Conservation (phyloP, 2,113 vertebrate genomes). For the Nannospalax galili region DNA sequence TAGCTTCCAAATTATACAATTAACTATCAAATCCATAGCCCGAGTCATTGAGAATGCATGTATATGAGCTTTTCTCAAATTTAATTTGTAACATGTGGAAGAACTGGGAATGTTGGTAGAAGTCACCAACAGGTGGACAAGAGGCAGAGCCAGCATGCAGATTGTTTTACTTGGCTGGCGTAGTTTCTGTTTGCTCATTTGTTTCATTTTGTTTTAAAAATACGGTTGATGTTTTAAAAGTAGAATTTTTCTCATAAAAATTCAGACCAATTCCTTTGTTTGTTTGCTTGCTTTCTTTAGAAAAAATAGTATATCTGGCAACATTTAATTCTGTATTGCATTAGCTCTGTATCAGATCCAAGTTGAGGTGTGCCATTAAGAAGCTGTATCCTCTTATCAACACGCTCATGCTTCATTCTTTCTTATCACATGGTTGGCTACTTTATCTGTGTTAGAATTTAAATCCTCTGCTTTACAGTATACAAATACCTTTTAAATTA, state of each 20-base stretch:
- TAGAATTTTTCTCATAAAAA: not conserved
- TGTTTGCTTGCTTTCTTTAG: not conserved
- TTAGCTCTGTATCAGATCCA: not conserved
- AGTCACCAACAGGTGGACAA: constrained; percentile 4
- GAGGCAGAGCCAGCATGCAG: not conserved
- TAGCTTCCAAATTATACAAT: not conserved
- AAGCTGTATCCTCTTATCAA: not conserved
- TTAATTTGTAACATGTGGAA: constrained; percentile 14
- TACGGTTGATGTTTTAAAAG: constrained; percentile 45
- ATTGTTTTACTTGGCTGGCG: not conserved
- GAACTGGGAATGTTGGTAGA: not conserved
- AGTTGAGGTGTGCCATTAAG: not conserved
- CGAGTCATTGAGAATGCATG: not conserved
- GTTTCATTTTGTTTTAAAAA: constrained; percentile 43
- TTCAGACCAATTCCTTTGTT: not conserved
- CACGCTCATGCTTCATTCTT: not conserved
- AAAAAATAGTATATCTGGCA: not conserved
- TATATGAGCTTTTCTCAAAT: not conserved
- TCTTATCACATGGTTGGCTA: not conserved
- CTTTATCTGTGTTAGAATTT: not conserved
- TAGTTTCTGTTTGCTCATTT: constrained; percentile 45
- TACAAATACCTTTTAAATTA: not conserved
- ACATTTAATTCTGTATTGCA: not conserved
- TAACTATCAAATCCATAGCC: not conserved
- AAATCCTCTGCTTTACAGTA: not conserved